Evolutionary conservation across 2,797 vertebrate genomes (phyloP), one percentile per base, ranked within the genome.

Genomic region (Sardinella longiceps): DNA sequence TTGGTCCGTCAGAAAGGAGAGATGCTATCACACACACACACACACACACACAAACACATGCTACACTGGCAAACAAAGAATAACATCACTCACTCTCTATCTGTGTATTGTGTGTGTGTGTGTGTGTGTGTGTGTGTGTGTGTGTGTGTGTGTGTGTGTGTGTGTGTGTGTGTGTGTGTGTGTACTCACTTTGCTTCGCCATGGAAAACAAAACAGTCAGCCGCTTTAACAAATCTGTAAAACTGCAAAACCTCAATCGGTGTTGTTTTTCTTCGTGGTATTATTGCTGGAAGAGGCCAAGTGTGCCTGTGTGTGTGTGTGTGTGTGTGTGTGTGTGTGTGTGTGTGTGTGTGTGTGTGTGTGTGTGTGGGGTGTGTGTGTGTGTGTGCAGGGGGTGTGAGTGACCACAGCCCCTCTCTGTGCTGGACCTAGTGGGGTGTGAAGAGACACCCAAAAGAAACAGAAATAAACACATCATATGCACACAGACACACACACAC

Each of bases 311-410:
- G 28, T 15, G 60, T 63, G n/a, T 28, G 60, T 63, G n/a, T 28
- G 60, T 63, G 60, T 5, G 60, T 63, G 60, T 63, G n/a, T 63
- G 60, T 63, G 60, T 23, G 20, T 63, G 25, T 30, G 60, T 63
- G 25, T 63, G 60, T 28, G 60, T 30, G 60, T 63, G 60, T 63
- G 60, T n/a, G 60, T 63, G 60, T 63, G 60, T 63, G 60, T 63
- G 60, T 30, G 60, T 63, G 60, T 63, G 60, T 63, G 60, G 60
- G 28, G 60, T 63, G 60, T 63, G 60, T 63, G 60, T 63, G 60
- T 11, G 11, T 63, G 25, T 30, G 60, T 63, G 25, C 11, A 28
- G 60, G 25, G 60, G 28, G 60, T 11, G 6, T 28, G 60, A 28
- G 25, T 66, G 28, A 33, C 63, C 63, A 25, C 63, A 70, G 28